Base-by-base conservation (phyloP, 2,888 invertebrate species). In the Agrotis clavis region DNA sequence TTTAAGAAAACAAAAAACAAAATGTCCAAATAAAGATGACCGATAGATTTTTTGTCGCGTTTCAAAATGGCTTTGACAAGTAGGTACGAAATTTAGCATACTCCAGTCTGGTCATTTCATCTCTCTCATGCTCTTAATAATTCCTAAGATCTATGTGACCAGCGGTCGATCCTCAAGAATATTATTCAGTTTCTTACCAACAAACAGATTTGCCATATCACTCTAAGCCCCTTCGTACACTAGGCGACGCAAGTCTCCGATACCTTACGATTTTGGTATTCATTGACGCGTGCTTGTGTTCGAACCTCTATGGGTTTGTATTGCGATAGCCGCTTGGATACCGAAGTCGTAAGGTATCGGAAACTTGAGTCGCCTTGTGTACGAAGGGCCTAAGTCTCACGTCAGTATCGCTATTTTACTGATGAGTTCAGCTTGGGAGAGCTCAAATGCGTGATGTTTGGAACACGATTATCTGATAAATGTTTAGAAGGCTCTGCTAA, bases 171-270 rank as follows among this genome's bases (percentile, higher is more conserved):
- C 19, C 57, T 18, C 21, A 47, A 35, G 0, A 77, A 41, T 65
- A 25, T 1, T 63, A 54, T 77, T 54, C n/a, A 66, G 57, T 30
- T 59, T 30, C 51, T 70, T 59, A 68, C 79, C 75, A 85, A 84
- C 85, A 86, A 69, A 86, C 83, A 76, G 83, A 86, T 88, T 87
- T 86, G 88, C 88, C 89, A 88, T 89, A 87, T 87, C 84, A 86
- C 82, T 87, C 86, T 7, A 18, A 57, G 1, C n/a, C n/a, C n/a
- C n/a, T n/a, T n/a, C n/a, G n/a, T n/a, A n/a, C n/a, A n/a, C n/a
- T n/a, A n/a, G n/a, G n/a, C n/a, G n/a, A n/a, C n/a, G n/a, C n/a
- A n/a, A n/a, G n/a, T n/a, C n/a, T n/a, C n/a, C n/a, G n/a, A n/a
- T n/a, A n/a, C n/a, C n/a, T n/a, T n/a, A n/a, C n/a, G n/a, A n/a